Conservation (phyloP, 2,888 invertebrate species). For the Apotomis betuletana region DNA sequence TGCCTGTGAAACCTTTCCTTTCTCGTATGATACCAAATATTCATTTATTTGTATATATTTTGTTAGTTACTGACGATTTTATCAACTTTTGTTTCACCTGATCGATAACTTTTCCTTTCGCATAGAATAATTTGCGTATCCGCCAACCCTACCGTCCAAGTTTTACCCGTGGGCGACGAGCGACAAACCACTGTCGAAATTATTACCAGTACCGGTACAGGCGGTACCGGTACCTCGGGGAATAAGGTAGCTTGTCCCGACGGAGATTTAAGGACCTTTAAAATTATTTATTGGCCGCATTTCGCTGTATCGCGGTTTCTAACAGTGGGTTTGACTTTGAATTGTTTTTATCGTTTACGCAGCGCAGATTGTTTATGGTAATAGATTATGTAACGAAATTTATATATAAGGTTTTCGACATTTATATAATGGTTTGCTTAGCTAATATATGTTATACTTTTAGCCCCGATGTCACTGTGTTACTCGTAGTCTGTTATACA, state of each 20-base stretch:
- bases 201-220: constrained; percentile 21
- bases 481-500: too few species aligned
- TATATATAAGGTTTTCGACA: too few species aligned
- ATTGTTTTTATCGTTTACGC: constrained; percentile 23
- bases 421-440: too few species aligned
- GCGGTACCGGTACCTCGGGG: constrained; percentile 31
- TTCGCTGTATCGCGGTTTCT: constrained; percentile 32
- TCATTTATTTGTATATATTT: too few species aligned
- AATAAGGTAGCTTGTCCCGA: constrained; percentile 41
- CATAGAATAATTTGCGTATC: not conserved
- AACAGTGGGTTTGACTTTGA: constrained; percentile 31
- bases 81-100: not conserved
- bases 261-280: constrained; percentile 41
- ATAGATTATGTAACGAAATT: not conserved
- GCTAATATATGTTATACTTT: too few species aligned
- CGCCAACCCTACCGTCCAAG: constrained; percentile 17
- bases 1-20: too few species aligned
- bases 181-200: constrained; percentile 41
- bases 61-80: too few species aligned
- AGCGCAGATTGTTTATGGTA: constrained; percentile 9
- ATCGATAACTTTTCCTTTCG: constrained; percentile 3
- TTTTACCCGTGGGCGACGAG: constrained; percentile 35
- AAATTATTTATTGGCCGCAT: constrained; percentile 39
- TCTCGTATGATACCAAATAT: too few species aligned
- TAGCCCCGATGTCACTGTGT: too few species aligned